Evolutionary conservation across 2,113 vertebrate genomes (phyloP), one percentile per base, ranked within the genome.

Genomic region (Mohoua ochrocephala): DNA sequence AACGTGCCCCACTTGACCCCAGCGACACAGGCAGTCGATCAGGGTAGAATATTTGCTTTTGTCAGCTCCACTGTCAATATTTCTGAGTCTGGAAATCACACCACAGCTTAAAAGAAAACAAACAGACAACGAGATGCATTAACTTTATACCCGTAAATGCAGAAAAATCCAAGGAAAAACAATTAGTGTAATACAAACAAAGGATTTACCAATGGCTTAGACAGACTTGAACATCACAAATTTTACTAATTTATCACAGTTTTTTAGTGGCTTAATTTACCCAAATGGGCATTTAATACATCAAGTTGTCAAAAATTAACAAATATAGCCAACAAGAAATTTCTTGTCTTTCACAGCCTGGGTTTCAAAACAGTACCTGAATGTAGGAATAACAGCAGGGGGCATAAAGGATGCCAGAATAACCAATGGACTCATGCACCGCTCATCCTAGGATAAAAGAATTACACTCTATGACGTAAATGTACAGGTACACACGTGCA

Each of bases 331-430:
- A 90, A n/a, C 3, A 37, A 52, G 22, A 84, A 63, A 57, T 61
- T 53, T 33, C 10, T 39, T 20, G 22, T 42, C 11, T 87, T 27
- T 78, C 19, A 2, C 13, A 65, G 47, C 84, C 57, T 80, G 71
- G 10, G 18, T 64, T 83, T 44, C 13, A 88, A 76, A 89, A 56
- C 7, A 59, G 60, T 98, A 99, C 99, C 99, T 99, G 98, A 99
- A 99, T 5, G 98, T 96, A 70, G 98, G 98, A 90, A 99, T 97
- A 11, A 98, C 78, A 30, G 98, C 93, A 24, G 98, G 96, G 2
- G 99, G 98, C 98, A 99, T 97, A 60, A 99, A 98, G 45, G 99
- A 99, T 78, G 99, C 98, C 77, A 99, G 95, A n/a, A 99, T 98
- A 50, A 99, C 94, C 79, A 99, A 95, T 16, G 99, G 98, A 83